Conservation (phyloP, 1,140 invertebrate genomes). For the Tachypleus tridentatus region DNA sequence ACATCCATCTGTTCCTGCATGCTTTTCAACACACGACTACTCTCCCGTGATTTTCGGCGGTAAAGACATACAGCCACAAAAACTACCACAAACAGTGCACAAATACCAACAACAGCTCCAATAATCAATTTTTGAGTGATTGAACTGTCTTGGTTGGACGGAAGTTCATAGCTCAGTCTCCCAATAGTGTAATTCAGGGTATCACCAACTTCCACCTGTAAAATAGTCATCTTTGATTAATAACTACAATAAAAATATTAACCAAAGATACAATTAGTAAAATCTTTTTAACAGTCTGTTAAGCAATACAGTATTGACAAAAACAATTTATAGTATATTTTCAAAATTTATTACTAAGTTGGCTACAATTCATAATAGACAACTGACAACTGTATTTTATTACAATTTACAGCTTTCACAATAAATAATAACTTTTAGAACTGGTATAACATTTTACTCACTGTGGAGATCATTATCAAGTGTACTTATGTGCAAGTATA, state of each 20-base stretch:
- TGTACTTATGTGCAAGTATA: too few species aligned
- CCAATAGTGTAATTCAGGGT: slow-evolving; percentile 75
- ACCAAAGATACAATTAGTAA: neutral
- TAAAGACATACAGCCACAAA: slow-evolving; percentile 76
- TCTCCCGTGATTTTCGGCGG: slow-evolving; percentile 88
- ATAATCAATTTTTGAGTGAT: slow-evolving; percentile 65
- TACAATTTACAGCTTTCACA: too few species aligned
- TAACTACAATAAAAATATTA: neutral
- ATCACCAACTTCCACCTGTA: slow-evolving; percentile 49
- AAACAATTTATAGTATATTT: too few species aligned
- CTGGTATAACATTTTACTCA: too few species aligned
- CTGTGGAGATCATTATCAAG: too few species aligned
- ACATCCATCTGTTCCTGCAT: slow-evolving; percentile 99
- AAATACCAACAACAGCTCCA: slow-evolving; percentile 51
- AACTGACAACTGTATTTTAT: too few species aligned
- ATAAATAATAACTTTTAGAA: too few species aligned
- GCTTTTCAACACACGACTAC: slow-evolving; percentile 88
- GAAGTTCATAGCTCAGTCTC: slow-evolving; percentile 79
- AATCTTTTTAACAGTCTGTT: neutral
- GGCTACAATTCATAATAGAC: too few species aligned
- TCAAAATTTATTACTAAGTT: too few species aligned
- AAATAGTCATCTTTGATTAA: neutral
- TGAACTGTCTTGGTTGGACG: slow-evolving; percentile 52
- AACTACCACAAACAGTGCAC: slow-evolving; percentile 56
- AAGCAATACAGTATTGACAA: too few species aligned